phyloP scores from a whole-genome alignment of 2,888 invertebrate genomes.

The Dasypogon diadema region DNA sequence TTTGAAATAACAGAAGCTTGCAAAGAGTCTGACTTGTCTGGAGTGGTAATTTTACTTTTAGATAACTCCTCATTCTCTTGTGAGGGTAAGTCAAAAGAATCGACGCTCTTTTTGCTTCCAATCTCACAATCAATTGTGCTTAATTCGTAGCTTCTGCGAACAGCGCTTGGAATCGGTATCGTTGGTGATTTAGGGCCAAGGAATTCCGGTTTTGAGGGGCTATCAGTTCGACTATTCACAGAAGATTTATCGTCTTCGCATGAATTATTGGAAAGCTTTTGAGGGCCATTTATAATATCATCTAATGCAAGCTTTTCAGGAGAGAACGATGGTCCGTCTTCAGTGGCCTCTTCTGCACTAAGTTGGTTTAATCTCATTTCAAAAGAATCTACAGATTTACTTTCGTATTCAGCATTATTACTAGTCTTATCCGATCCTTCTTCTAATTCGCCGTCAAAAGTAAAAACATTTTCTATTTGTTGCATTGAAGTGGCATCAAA shows the following conservation, averaged over 20 bases:
- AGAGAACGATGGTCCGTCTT: slow-evolving; percentile 68
- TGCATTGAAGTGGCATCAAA: slow-evolving; percentile 58
- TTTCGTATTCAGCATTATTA: slow-evolving; percentile 61
- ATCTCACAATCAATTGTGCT: slow-evolving; percentile 75
- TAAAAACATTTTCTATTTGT: slow-evolving; percentile 75
- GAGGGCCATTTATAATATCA: slow-evolving; percentile 69
- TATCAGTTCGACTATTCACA: slow-evolving; percentile 62
- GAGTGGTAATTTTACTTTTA: slow-evolving; percentile 56
- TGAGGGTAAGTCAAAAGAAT: slow-evolving; percentile 67
- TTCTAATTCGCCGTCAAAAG: slow-evolving; percentile 76
- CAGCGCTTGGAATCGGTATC: slow-evolving; percentile 76
- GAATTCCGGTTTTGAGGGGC: slow-evolving; percentile 56
- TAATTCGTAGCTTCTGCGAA: slow-evolving; percentile 68
- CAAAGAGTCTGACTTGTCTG: slow-evolving; percentile 61
- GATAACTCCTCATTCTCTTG: slow-evolving; percentile 58
- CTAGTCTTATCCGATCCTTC: slow-evolving; percentile 32
- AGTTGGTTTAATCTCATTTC: slow-evolving; percentile 69
- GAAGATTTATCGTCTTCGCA: slow-evolving; percentile 66
- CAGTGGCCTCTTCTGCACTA: slow-evolving; percentile 71
- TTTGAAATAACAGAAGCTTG: slow-evolving; percentile 66
- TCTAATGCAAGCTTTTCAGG: slow-evolving; percentile 69
- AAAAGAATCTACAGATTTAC: slow-evolving; percentile 68
- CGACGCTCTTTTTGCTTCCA: slow-evolving; percentile 73
- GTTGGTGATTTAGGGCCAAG: slow-evolving; percentile 73
- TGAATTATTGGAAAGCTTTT: slow-evolving; percentile 62